Conservation (phyloP, 2,113 vertebrate genomes). For the Arizona elegans region DNA sequence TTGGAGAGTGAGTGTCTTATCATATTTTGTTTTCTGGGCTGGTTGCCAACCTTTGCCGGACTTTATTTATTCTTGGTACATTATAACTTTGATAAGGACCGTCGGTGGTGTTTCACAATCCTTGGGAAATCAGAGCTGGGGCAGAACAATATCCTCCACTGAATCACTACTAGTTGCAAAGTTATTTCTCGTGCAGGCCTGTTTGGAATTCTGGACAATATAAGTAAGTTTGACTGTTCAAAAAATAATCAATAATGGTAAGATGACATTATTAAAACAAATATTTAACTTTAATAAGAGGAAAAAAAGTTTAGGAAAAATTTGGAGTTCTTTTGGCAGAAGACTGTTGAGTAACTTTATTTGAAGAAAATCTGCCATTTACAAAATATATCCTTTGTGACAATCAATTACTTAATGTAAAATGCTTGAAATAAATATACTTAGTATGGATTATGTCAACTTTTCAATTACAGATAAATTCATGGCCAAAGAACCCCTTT, state of each 20-base stretch:
- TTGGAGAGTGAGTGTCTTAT: no score
- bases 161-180: slow-evolving; percentile 68
- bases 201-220: slow-evolving; percentile 73
- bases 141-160: slow-evolving; percentile 46
- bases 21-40: no score
- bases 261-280: slow-evolving; percentile 69
- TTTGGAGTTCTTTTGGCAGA: slow-evolving; percentile 18
- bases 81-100: no score
- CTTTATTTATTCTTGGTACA: no score
- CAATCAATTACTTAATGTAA: slow-evolving; percentile 76
- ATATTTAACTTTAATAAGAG: slow-evolving; percentile 70
- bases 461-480: slow-evolving; percentile 79
- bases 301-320: slow-evolving; percentile 51
- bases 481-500: slow-evolving; percentile 70
- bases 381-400: slow-evolving; percentile 53
- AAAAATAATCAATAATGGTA: slow-evolving; percentile 77
- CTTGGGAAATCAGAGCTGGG: no score
- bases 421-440: slow-evolving; percentile 72
- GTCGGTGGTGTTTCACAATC: no score
- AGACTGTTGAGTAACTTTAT: slow-evolving; percentile 47
- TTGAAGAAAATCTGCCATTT: slow-evolving; percentile 56
- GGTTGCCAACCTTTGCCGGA: no score
- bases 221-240: slow-evolving; percentile 71
- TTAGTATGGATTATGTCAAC: slow-evolving; percentile 79
- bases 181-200: slow-evolving; percentile 71